A percentile compares a stretch with the other conserved stretches of the same genome.
Conservation (phyloP, 2,797 vertebrate genomes). For the Ptychobarbus kaznakovi region DNA sequence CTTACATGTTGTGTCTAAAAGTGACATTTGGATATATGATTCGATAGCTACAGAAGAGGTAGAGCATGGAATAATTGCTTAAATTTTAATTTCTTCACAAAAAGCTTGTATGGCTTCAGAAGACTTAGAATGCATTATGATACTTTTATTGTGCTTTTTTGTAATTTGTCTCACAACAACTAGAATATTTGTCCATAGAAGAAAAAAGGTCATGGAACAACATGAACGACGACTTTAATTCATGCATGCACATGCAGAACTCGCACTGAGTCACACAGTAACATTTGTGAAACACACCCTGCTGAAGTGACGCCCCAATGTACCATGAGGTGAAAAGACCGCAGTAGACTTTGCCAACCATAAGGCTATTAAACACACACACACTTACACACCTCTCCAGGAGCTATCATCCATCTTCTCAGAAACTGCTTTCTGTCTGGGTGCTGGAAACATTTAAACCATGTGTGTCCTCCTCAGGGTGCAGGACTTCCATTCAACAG, state of each 20-base stretch:
- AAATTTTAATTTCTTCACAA: neutral
- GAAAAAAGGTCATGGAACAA: neutral
- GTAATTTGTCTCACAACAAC: neutral
- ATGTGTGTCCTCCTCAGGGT: slow-evolving; percentile 10
- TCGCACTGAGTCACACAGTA: neutral
- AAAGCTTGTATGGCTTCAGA: neutral
- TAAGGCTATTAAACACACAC: slow-evolving; percentile 16
- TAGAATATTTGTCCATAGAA: neutral
- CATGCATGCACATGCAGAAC: neutral
- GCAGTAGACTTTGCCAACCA: neutral
- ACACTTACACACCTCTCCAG: slow-evolving; percentile 1
- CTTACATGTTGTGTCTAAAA: neutral
- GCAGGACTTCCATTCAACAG: slow-evolving; percentile 33
- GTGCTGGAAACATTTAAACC: slow-evolving; percentile 34
- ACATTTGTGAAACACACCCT: slow-evolving; percentile 40
- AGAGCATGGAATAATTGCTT: neutral
- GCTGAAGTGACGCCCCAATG: neutral
- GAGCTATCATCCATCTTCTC: slow-evolving; percentile 24
- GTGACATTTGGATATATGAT: neutral
- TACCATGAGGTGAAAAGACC: slow-evolving; percentile 32
- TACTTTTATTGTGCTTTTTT: neutral
- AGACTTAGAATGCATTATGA: neutral
- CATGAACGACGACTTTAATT: neutral
- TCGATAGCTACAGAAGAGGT: neutral
- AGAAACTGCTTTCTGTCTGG: slow-evolving; percentile 12